phyloP scores from a whole-genome alignment of 2,113 vertebrate species.

The Oreochromis tanganicae region DNA sequence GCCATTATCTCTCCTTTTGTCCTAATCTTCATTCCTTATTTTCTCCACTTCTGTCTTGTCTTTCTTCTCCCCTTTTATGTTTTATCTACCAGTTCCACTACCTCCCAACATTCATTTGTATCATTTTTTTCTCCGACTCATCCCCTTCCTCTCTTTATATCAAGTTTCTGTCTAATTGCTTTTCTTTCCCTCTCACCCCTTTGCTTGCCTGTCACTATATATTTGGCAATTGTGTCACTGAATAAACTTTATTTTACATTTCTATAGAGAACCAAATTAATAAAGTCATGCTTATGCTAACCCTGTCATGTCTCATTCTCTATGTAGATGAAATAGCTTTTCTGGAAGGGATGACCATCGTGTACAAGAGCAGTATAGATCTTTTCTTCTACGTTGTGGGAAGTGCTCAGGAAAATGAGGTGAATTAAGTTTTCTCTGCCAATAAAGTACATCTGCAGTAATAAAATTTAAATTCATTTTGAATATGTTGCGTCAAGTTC shows the following conservation, averaged over 20 bases:
- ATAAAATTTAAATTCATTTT: not conserved
- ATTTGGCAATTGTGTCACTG: not conserved
- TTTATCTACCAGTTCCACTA: not conserved
- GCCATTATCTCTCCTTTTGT: conserved; percentile 28
- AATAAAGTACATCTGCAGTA: not conserved
- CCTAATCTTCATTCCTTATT: conserved; percentile 20
- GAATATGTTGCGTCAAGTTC: not conserved
- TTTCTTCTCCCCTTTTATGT: not conserved
- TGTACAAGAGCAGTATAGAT: conserved; percentile 81
- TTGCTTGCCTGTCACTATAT: not conserved
- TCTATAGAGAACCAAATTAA: not conserved
- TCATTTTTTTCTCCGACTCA: not conserved
- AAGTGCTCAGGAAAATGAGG: conserved; percentile 84
- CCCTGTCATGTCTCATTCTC: not conserved
- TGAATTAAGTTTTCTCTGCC: not conserved
- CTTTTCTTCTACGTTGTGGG: conserved; percentile 84
- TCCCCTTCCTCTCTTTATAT: conserved; percentile 8
- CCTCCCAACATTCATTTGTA: not conserved
- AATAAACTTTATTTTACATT: not conserved
- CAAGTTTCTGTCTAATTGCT: not conserved
- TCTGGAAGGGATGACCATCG: conserved; percentile 80
- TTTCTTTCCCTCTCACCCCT: not conserved
- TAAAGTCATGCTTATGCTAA: not conserved
- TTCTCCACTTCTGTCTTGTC: not conserved
- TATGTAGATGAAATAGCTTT: conserved; percentile 78